Base-by-base conservation (phyloP, 1,140 invertebrate genomes). In the Procambarus virginalis region DNA sequence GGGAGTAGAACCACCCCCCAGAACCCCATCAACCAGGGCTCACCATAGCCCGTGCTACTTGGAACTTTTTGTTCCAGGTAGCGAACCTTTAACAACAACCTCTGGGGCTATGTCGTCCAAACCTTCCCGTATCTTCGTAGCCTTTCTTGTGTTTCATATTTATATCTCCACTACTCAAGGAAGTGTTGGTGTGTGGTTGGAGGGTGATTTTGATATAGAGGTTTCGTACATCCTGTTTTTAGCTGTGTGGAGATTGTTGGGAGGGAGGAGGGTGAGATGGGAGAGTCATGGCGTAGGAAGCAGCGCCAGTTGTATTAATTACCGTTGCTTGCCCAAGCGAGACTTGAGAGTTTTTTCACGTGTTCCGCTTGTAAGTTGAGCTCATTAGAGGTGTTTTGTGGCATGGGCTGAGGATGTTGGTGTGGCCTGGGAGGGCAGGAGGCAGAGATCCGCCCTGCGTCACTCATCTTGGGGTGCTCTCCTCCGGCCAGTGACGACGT, bases 361-460 rank as follows among this genome's bases (percentile, higher is more conserved):
- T 22, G 68, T 73, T 73, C 68, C 68, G 68, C 68, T 73, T 22
- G 68, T 34, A 73, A 34, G 68, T 34, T 34, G 68, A 73, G 68
- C 22, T 73, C 68, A 73, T 73, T 73, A 73, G 68, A 34, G 6
- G 60, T 5, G 20, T 73, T 73, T 73, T 73, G 6, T 34, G n/a
- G n/a, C 22, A 20, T 73, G 68, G 68, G 68, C 68, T 73, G 68
- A 73, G 68, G 68, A 73, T 73, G 68, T 34, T 73, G 68, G 10
- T 34, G 68, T 73, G 68, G n/a, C n/a, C 68, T 73, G n/a, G 68
- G n/a, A 34, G 68, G 34, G 60, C 60, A 73, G 5, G n/a, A 34
- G n/a, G 68, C 68, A 64, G 12, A 12, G 4, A 12, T 14, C 60
- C 3, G 5, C 68, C 22, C 68, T n/a, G 17, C 34, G 68, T 34